Evolutionary conservation across 2,113 vertebrate genomes (phyloP), one percentile per base, ranked within the genome.

Genomic region (Pachycephala philippinensis): DNA sequence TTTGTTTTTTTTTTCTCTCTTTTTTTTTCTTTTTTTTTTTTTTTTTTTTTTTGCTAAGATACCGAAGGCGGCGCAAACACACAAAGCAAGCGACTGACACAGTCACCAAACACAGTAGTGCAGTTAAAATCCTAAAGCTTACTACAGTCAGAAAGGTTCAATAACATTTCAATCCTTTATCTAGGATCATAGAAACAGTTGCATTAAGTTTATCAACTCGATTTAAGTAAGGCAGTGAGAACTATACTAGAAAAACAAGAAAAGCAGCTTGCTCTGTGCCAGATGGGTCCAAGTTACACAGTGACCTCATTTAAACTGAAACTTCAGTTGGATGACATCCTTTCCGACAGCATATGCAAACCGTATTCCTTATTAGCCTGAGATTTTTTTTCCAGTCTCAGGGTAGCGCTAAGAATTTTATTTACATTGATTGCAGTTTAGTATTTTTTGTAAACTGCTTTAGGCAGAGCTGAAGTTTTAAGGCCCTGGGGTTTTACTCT

Each of bases 171-270:
- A 96, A 97, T 96, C 97, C 98, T 97, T 96, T 89, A 96, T 96
- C 97, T 93, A 96, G 98, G 98, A 97, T 98, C 97, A 93, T 97
- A 98, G 97, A 98, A 98, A 99, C 97, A 98, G 97, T 98, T 98
- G 98, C 97, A 98, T 98, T 98, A 97, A 98, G 98, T 98, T 98
- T 93, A 98, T 98, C 97, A 96, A 98, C 97, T 98, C 86, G 97
- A 97, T 98, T 98, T 98, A 98, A 98, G 98, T 99, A 98, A 99
- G 98, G 98, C 98, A 98, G 98, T 98, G 98, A 98, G 97, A 98
- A 98, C 98, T 98, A 98, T 97, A 93, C 98, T 98, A 98, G 97
- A 97, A 98, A 98, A 98, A 96, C 89, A 96, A 98, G 97, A 97
- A 95, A 98, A 98, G 97, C 98, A 98, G 98, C 98, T 98, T 98